Percentiles rank a stretch among this genome's conserved stretches.
These are phyloP conservation scores for Platerodrilus igneus DNA, from an alignment of 2,888 invertebrate species.

Conservation along the genomic window DNA sequence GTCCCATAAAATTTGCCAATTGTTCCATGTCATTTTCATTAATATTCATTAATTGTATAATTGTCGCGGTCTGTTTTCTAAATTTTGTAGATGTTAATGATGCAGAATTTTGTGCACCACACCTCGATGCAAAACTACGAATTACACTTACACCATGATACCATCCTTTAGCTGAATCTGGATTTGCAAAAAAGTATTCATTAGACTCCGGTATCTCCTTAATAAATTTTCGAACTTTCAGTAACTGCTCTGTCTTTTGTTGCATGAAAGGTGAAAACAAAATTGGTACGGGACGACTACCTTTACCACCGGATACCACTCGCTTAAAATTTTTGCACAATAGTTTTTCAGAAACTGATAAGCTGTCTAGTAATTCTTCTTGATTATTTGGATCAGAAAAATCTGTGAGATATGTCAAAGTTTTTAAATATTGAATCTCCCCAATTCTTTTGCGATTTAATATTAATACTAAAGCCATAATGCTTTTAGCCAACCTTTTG, in stretches of 20 bases:
- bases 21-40: conserved; percentile 29
- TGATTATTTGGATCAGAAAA: too few species aligned
- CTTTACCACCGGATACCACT: conserved; percentile 18
- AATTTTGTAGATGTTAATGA: conserved; percentile 28
- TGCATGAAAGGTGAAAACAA: conserved; percentile 22
- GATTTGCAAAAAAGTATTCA: conserved; percentile 29
- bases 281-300: conserved; percentile 18
- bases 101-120: conserved; percentile 19
- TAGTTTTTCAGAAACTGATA: too few species aligned
- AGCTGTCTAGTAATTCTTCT: too few species aligned
- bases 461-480: too few species aligned
- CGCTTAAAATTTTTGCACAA: conserved; percentile 22
- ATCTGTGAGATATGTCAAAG: too few species aligned
- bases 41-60: conserved; percentile 26
- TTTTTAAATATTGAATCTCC: too few species aligned
- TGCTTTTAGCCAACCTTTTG: too few species aligned
- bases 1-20: conserved; percentile 32
- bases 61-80: conserved; percentile 29
- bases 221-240: conserved; percentile 18
- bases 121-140: conserved; percentile 25
- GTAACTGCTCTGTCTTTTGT: conserved; percentile 17
- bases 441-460: too few species aligned
- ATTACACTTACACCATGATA: conserved; percentile 27
- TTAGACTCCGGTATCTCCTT: conserved; percentile 22
- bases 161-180: conserved; percentile 21